Percentiles rank a stretch among this genome's conserved stretches.
Evolutionary conservation across 2,888 invertebrate species (phyloP).

Genomic region (Agrotis puta): DNA sequence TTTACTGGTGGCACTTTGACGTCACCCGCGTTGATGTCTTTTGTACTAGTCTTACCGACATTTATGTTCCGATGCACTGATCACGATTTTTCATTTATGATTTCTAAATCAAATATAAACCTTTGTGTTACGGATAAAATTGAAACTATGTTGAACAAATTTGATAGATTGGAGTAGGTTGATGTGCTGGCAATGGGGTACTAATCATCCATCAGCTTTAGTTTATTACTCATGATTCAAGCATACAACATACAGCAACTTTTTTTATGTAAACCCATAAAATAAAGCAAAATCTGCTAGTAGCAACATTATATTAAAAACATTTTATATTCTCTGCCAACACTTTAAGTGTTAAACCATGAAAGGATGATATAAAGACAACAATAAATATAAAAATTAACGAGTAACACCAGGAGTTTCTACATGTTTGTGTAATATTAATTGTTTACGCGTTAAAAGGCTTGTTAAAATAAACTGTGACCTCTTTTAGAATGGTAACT

Average conservation of each 20-base stretch:
- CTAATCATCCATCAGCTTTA: no score
- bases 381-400: slow-evolving; percentile 17
- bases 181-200: no score
- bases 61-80: neutral
- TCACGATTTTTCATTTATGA: no score
- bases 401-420: slow-evolving; percentile 30
- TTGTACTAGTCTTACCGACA: neutral
- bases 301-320: no score
- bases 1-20: neutral
- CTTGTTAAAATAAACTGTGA: neutral
- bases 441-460: neutral
- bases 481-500: neutral
- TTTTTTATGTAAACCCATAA: neutral
- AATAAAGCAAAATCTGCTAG: neutral
- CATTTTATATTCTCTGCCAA: neutral
- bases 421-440: slow-evolving; percentile 1
- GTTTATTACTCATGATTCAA: no score
- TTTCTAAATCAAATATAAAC: no score
- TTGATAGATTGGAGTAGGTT: no score
- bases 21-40: slow-evolving; percentile 27
- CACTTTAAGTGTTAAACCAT: slow-evolving; percentile 8
- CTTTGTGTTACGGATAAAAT: no score
- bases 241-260: neutral
- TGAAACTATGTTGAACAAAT: no score
- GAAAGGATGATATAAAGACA: neutral